Conservation (phyloP, 1,140 invertebrate species). For the Drosophila kurseongensis region DNA sequence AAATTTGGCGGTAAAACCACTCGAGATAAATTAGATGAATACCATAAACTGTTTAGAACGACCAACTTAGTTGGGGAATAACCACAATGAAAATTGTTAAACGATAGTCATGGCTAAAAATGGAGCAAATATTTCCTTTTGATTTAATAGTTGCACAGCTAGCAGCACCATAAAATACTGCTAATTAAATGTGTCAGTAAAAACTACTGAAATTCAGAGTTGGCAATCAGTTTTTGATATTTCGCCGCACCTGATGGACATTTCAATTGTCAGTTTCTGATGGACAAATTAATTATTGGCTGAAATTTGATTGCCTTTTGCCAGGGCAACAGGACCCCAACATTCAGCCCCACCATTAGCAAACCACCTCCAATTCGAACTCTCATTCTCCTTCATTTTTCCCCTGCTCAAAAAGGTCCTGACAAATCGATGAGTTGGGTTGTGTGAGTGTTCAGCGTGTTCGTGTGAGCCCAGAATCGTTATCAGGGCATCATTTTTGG, state of each 20-base stretch:
- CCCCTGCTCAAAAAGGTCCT: conserved; percentile 21
- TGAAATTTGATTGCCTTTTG: conserved; percentile 43
- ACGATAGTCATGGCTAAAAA: background rate
- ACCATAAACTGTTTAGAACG: no score
- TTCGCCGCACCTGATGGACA: conserved; percentile 10
- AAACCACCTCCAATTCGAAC: background rate
- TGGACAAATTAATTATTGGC: conserved; percentile 50
- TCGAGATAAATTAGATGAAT: no score
- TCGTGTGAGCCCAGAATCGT: conserved; percentile 32
- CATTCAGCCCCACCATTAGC: conserved; percentile 7
- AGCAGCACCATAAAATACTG: background rate
- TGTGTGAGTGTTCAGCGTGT: conserved; percentile 14
- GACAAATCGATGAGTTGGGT: conserved; percentile 49
- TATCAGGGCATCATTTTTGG: conserved; percentile 49
- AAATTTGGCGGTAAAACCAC: no score
- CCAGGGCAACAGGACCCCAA: conserved; percentile 19
- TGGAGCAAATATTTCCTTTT: background rate
- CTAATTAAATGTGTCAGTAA: background rate
- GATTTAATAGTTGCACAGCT: background rate
- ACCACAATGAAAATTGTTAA: background rate
- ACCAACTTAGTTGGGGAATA: no score
- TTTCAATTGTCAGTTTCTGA: conserved; percentile 39
- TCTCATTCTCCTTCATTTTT: background rate
- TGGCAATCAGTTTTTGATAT: background rate
- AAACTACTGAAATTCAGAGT: background rate